Percentiles rank a stretch among this genome's conserved stretches.
These are phyloP conservation scores for Pedicia rivosa DNA, from an alignment of 2,888 invertebrate species.

Conservation along the genomic window DNA sequence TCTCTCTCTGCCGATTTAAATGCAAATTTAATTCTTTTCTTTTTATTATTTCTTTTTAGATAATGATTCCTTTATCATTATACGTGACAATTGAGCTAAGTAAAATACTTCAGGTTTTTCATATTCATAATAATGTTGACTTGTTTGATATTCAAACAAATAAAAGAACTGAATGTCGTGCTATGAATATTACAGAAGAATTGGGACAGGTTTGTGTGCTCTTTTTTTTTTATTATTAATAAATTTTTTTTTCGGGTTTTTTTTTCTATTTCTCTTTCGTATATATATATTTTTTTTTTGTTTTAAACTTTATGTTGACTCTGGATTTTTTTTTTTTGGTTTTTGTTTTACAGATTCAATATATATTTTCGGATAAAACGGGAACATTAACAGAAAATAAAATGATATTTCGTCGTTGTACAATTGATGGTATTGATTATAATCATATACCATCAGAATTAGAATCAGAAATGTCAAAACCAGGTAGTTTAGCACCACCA, in stretches of 20 bases:
- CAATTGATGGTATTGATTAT: constrained; percentile 79
- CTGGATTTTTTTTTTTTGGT: too few species aligned
- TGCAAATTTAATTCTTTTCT: not conserved
- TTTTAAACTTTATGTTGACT: not conserved
- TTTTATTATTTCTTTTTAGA: constrained; percentile 33
- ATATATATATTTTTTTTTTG: constrained; percentile 2
- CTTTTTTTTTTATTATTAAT: not conserved
- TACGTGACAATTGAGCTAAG: constrained; percentile 96
- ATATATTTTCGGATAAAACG: constrained; percentile 94
- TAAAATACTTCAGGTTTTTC: constrained; percentile 88
- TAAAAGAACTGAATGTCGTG: constrained; percentile 75
- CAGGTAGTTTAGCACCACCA: constrained; percentile 33
- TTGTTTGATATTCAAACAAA: constrained; percentile 74
- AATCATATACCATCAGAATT: constrained; percentile 62
- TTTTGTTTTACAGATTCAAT: constrained; percentile 40
- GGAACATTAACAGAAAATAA: constrained; percentile 95
- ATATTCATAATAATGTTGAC: constrained; percentile 80
- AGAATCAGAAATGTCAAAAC: constrained; percentile 35
- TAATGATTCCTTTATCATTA: constrained; percentile 91
- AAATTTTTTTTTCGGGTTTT: not conserved
- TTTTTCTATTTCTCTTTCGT: not conserved
- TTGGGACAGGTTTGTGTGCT: constrained; percentile 75
- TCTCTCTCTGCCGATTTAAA: not conserved
- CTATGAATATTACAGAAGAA: constrained; percentile 93
- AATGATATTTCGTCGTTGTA: constrained; percentile 89